phyloP scores from a whole-genome alignment of 2,113 vertebrate genomes.

The Ramphastos sulfuratus region DNA sequence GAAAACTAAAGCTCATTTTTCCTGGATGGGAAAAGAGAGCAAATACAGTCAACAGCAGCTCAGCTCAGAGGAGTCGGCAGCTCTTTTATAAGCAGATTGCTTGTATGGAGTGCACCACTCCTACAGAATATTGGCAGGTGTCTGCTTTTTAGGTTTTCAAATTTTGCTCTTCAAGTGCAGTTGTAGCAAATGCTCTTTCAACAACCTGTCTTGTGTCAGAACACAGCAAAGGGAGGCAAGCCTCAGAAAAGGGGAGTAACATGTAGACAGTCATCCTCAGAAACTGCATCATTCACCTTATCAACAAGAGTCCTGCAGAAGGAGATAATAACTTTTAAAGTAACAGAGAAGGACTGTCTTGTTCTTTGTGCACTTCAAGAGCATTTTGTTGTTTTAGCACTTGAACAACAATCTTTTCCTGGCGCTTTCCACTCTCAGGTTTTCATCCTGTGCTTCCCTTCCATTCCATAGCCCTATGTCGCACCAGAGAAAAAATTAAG shows the following conservation, averaged over 20 bases:
- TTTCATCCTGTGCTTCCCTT: background rate
- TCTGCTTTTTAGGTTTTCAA: background rate
- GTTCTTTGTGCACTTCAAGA: background rate
- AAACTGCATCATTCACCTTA: background rate
- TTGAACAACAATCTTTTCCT: background rate
- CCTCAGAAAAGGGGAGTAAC: background rate
- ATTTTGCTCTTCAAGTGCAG: background rate
- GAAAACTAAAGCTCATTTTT: conserved; percentile 18
- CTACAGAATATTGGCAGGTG: background rate
- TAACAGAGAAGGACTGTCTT: background rate
- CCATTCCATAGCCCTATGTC: background rate
- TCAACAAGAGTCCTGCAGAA: background rate
- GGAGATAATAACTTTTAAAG: background rate
- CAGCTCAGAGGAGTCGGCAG: background rate
- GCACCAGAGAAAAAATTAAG: background rate
- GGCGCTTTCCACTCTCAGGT: background rate
- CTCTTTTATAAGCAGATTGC: background rate
- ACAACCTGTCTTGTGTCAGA: background rate
- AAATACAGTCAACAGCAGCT: background rate
- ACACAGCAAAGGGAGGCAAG: background rate
- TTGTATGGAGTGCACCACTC: background rate
- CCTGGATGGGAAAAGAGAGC: background rate
- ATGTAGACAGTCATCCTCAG: background rate
- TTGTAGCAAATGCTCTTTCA: background rate
- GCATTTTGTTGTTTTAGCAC: background rate